Evolutionary conservation across 2,113 vertebrate species (phyloP).

Genomic region (Lophotis ruficrista): DNA sequence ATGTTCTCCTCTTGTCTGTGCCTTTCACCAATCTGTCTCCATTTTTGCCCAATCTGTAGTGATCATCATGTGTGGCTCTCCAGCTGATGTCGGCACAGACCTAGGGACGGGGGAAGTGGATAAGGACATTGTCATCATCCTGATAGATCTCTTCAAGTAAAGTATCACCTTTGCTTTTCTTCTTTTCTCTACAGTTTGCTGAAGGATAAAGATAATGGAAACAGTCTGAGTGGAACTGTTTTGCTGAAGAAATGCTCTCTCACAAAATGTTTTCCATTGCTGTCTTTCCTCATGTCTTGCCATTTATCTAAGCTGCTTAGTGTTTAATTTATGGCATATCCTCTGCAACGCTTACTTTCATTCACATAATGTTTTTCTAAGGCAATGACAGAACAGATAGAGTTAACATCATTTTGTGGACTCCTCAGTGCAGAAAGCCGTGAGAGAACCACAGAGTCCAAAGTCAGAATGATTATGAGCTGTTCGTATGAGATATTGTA

Average conservation of each 20-base stretch:
- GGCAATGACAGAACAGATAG: not conserved
- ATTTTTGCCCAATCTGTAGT: constrained; percentile 74
- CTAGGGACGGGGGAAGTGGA: constrained; percentile 34
- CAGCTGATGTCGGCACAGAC: constrained; percentile 57
- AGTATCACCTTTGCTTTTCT: constrained; percentile 50
- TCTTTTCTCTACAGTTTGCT: not conserved
- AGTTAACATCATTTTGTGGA: not conserved
- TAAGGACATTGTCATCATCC: constrained; percentile 83
- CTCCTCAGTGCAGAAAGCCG: not conserved
- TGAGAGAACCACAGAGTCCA: not conserved
- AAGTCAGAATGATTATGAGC: not conserved
- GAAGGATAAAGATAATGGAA: not conserved
- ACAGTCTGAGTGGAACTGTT: not conserved
- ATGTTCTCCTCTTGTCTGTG: not conserved
- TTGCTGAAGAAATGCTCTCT: not conserved
- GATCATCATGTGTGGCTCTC: constrained; percentile 85
- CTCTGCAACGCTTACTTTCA: not conserved
- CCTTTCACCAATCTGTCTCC: not conserved
- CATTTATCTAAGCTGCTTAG: not conserved
- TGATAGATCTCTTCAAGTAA: constrained; percentile 93
- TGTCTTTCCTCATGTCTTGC: not conserved
- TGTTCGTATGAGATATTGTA: not conserved
- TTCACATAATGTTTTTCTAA: not conserved
- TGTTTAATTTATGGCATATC: not conserved
- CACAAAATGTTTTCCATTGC: not conserved